phyloP scores from a whole-genome alignment of 2,113 vertebrate species.

The Ageneiosus marmoratus region DNA sequence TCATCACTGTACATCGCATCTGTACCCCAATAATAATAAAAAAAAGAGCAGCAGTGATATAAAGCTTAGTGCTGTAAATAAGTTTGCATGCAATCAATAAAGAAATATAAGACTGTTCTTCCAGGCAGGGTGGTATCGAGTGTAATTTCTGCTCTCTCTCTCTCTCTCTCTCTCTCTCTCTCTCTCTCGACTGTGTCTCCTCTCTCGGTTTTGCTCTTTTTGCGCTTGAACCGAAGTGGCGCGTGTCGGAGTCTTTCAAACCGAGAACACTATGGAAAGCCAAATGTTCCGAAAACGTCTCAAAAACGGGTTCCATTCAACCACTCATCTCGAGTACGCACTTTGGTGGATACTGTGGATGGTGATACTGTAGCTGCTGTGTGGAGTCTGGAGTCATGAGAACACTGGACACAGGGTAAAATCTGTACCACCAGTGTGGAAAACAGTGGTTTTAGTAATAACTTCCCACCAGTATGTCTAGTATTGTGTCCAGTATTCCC shows the following conservation, averaged over 20 bases:
- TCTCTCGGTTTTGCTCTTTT: slow-evolving; percentile 22
- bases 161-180: not conserved
- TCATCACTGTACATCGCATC: not conserved
- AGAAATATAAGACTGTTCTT: not conserved
- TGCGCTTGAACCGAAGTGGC: slow-evolving; percentile 13
- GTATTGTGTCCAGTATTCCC: too few relatives aligned
- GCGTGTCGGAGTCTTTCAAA: not conserved
- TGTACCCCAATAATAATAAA: not conserved
- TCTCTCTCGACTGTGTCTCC: not conserved
- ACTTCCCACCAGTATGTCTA: too few relatives aligned
- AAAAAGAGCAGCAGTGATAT: not conserved
- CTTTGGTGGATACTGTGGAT: too few relatives aligned
- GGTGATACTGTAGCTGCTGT: not conserved
- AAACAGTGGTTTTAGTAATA: too few relatives aligned
- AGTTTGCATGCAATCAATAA: not conserved
- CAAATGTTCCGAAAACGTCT: not conserved
- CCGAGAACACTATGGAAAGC: not conserved
- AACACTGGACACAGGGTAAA: not conserved
- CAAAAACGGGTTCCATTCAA: not conserved
- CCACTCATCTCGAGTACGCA: too few relatives aligned
- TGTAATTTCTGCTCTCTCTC: not conserved
- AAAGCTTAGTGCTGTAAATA: not conserved
- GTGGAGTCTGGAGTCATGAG: not conserved
- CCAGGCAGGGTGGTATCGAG: not conserved
- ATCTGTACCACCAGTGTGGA: too few relatives aligned